Evolutionary conservation across 1,140 invertebrate species (phyloP), one percentile per base, ranked within the genome.

Genomic region (Hylaeus volcanicus): DNA sequence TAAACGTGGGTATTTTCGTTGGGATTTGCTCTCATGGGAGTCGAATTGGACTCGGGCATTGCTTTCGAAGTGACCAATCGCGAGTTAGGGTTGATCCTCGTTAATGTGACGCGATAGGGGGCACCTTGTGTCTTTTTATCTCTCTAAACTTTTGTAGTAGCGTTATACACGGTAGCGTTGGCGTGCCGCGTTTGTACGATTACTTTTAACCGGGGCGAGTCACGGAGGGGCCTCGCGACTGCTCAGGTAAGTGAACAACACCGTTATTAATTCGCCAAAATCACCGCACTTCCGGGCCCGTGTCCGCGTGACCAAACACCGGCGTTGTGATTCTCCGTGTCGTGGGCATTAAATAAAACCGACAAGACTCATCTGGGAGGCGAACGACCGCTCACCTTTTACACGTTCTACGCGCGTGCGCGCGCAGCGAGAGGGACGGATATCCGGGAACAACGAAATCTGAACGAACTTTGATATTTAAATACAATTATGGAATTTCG

Each of bases 11-110:
- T n/a, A n/a, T n/a, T n/a, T n/a, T n/a, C 26, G 26, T 26, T 26
- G 26, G 26, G 26, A 26, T 26, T 26, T 26, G 26, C 26, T 26
- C 26, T 26, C 26, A 26, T 26, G 0, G 26, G 26, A 9, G 60
- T 39, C 37, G 60, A 63, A 9, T 39, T 12, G 37, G 9, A 26
- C 37, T 63, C 37, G 64, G 15, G 26, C n/a, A n/a, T 48, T 48
- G 43, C 15, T 43, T n/a, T 43, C 14, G 45, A 5, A 48, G n/a
- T 12, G 95, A 0, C 95, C 95, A 3, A 95, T 95, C 79, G 95
- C 95, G 3, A 94, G 53, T 41, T 51, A 39, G 26, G 9, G 3
- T 45, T 43, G n/a, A 3, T 14, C 12, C 37, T 6, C 45, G 48
- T n/a, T 8, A 48, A 39, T 15, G 39, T 60, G 14, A 12, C 2